Evolutionary conservation across 2,113 vertebrate genomes (phyloP), one percentile per base, ranked within the genome.

Genomic region (Ammodytes dubius): DNA sequence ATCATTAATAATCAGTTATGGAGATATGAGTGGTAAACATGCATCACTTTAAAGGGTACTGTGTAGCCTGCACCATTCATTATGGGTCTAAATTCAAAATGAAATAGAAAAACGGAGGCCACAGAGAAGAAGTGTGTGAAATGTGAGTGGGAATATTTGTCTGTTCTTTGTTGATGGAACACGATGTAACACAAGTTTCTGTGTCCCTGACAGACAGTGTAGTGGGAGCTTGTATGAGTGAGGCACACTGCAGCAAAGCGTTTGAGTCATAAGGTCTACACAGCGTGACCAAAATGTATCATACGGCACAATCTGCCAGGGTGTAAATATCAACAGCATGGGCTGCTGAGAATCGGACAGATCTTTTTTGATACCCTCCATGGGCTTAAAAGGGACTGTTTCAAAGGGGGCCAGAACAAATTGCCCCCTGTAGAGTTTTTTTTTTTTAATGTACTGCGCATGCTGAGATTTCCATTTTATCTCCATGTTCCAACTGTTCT

Each of bases 221-320:
- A 47, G 88, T 88, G 84, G 84, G 84, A 87, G 88, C 83, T 49
- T 56, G 86, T 79, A 77, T 81, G 79, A 85, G 87, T 17, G 75
- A 86, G 57, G 54, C 64, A 59, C 64, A 11, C 74, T 68, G 78
- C 63, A 58, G 63, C 74, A 68, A 69, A 77, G 78, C 71, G 53
- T 69, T 54, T 47, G 69, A 61, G 54, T 43, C 19, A 9, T 42
- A 61, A 46, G 54, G 82, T 27, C 27, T 27, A 27, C 27, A 27
- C 27, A 27, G 27, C 27, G 27, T 75, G 76, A 76, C 61, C 70
- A 77, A 27, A 77, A 77, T n/a, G 54, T 75, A 79, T 86, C 50
- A 85, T 76, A 81, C 84, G 52, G 88, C 84, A 88, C 90, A 90
- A 80, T 86, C 88, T 90, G 86, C 77, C 78, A 56, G 54, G 72